Evolutionary conservation across 2,797 vertebrate species (phyloP).

Genomic region (Phoebastria nigripes): DNA sequence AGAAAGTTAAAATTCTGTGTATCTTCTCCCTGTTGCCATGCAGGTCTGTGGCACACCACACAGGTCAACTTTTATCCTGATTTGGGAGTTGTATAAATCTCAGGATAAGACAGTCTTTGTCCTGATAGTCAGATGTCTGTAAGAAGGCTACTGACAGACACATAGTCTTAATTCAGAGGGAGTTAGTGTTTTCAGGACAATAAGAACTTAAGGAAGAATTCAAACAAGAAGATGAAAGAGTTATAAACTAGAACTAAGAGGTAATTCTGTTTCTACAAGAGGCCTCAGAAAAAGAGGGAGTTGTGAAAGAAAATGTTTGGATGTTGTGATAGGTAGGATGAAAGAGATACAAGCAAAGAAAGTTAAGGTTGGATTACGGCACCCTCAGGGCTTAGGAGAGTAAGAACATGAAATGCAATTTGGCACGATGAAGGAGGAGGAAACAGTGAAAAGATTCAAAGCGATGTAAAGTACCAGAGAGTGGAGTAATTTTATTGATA

Average conservation of each 20-base stretch:
- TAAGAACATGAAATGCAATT: background rate
- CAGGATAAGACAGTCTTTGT: background rate
- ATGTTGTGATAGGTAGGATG: background rate
- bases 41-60: background rate
- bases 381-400: background rate
- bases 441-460: background rate
- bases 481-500: background rate
- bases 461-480: fast-evolving
- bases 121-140: background rate
- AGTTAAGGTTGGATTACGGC: background rate
- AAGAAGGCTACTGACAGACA: background rate
- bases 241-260: background rate
- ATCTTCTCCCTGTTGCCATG: background rate
- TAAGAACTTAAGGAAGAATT: background rate
- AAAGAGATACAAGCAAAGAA: background rate
- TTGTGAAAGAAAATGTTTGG: background rate
- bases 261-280: background rate
- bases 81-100: background rate
- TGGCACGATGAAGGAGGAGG: background rate
- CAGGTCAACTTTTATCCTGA: background rate
- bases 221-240: background rate
- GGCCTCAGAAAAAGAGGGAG: background rate
- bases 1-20: background rate
- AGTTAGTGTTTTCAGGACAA: background rate
- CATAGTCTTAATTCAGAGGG: background rate